These are phyloP conservation scores for Drosophila suboccidentalis DNA, from an alignment of 2,888 invertebrate genomes.

Conservation along the genomic window DNA sequence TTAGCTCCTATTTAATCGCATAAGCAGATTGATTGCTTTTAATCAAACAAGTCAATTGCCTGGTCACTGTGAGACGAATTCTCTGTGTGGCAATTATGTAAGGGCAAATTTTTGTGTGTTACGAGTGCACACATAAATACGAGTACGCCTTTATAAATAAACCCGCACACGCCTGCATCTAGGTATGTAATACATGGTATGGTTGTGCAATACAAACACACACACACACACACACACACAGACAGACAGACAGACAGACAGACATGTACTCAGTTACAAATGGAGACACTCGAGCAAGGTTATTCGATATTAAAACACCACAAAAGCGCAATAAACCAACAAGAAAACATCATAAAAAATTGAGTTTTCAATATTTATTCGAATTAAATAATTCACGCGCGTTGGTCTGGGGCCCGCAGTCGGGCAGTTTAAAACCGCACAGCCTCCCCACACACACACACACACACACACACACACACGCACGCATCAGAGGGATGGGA, in stretches of 20 bases:
- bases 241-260: slow-evolving; percentile 6
- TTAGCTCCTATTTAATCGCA: slow-evolving; percentile 4
- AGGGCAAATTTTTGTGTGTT: slow-evolving; percentile 14
- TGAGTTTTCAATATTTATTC: slow-evolving; percentile 78
- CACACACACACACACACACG: slow-evolving; percentile 17
- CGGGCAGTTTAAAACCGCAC: slow-evolving; percentile 54
- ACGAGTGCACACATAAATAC: slow-evolving; percentile 25
- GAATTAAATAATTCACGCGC: slow-evolving; percentile 78
- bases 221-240: slow-evolving; percentile 2
- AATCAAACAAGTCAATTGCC: background rate
- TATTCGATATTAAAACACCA: slow-evolving; percentile 70
- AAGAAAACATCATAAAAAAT: slow-evolving; percentile 77
- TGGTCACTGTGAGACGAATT: background rate
- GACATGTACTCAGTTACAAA: slow-evolving; percentile 17
- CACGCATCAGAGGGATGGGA: slow-evolving; percentile 6
- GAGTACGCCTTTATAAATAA: slow-evolving; percentile 4
- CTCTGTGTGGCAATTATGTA: slow-evolving; percentile 1
- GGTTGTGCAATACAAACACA: slow-evolving; percentile 29
- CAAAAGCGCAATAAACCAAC: slow-evolving; percentile 78
- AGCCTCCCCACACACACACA: slow-evolving; percentile 15
- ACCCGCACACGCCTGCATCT: slow-evolving; percentile 10
- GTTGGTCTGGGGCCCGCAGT: slow-evolving; percentile 33
- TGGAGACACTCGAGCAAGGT: slow-evolving; percentile 53
- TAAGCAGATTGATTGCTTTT: slow-evolving; percentile 4
- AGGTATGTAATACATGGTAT: slow-evolving; percentile 15